Base-by-base conservation (phyloP, 1,140 invertebrate genomes). In the Conopomorpha cramerella region DNA sequence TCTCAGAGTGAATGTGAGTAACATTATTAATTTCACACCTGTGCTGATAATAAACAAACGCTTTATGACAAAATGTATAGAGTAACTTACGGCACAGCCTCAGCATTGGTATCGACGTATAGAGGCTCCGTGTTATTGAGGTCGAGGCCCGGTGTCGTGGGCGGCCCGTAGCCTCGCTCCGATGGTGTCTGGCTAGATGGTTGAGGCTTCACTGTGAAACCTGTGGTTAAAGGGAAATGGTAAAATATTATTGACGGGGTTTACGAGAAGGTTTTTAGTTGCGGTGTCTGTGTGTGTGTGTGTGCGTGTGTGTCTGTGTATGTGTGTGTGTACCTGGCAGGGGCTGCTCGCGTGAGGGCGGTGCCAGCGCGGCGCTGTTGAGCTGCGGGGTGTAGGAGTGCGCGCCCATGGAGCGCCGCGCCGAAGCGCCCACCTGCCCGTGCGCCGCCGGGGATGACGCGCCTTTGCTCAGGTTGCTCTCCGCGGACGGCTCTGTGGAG, bases 91-190 rank as follows among this genome's bases (percentile, higher is more conserved):
- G 89, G 85, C 53, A 92, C 79, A 28, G 90, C 90, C 55, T 92
- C 90, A 17, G 87, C 86, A 43, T 89, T 89, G 14, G 90, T 93
- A 51, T 93, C 90, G 46, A 93, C 89, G 57, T 92, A 91, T n/a
- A 93, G 76, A 1, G 86, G 85, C 63, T 92, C 68, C 49, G 79
- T 78, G 63, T 84, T 80, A 58, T 79, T 80, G 46, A 83, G 68
- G 53, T 82, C 77, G 30, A 80, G 49, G 40, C 79, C 60, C 2
- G 58, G 52, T 47, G 77, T 58, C 7, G 49, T 57, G 32, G 51
- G 62, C 45, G 49, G 65, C 23, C 56, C 64, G 46, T 70, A 74
- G 2, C 66, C 65, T 29, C 70, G 61, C 30, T 70, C 70, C 6
- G 57, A 55, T 4, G 67, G 54, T 0, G 57, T 66, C 30, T 55